Evolutionary conservation across 2,113 vertebrate genomes (phyloP), one percentile per base, ranked within the genome.

Genomic region (Amblyopsis rosae): DNA sequence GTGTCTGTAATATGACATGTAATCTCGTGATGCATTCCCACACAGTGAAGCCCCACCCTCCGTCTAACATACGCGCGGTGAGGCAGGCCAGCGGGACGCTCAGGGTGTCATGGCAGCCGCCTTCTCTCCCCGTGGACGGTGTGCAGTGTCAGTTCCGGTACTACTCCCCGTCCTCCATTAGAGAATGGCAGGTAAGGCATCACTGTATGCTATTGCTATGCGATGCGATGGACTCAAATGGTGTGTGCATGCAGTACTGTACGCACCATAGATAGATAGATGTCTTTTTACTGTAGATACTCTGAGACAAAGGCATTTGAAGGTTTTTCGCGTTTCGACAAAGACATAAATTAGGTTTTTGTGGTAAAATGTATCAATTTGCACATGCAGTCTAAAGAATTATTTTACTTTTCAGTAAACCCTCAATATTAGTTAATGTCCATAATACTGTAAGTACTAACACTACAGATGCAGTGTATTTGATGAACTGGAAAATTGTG

Each of bases 21-120:
- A 19, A 56, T 17, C 6, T 4, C 9, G 16, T 13, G 6, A 7
- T 17, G 0, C 4, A 77, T 48, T 3, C 55, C 35, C 51, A 59
- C 73, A 72, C 79, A 99, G 98, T 98, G 61, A 98, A 95, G 81
- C 96, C 94, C 0, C 84, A 93, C 51, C 69, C 93, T 67, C 95
- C 96, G 11, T 89, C 86, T 8, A 81, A 45, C 0, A 78, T 98
- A 32, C 76, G 72, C 74, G 96, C 95, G 35, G 91, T 94, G 65
- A 95, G 79, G 68, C 80, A 41, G 65, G 88, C 88, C 1, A 73
- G 58, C 3, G 93, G 95, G 46, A 85, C 92, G 72, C 86, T 99
- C 73, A 91, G 62, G 3, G 82, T 96, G 35, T 92, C 86, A 35
- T 98, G 98, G 98, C 72, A 70, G 54, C 86, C 85, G 15, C 94